phyloP scores from a whole-genome alignment of 30 jellyfish, hydroid and myxozoan species.

The Chironex yamaguchii region DNA sequence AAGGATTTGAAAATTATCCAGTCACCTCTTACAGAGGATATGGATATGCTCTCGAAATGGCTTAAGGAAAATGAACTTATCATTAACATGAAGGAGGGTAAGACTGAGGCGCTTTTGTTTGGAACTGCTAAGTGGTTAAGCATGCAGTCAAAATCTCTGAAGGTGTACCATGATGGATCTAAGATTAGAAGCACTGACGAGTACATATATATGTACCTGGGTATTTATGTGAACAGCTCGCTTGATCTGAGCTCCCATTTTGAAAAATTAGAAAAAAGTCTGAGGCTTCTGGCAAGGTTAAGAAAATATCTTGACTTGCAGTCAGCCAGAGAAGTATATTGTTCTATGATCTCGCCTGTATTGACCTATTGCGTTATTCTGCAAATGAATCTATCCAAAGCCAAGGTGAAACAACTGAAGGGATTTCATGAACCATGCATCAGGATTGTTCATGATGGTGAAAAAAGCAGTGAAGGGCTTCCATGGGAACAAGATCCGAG shows the following conservation, averaged over 20 bases:
- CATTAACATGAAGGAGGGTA: constrained; percentile 53
- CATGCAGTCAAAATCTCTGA: constrained; percentile 48
- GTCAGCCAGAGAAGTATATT: constrained; percentile 62
- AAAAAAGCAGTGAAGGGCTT: constrained; percentile 26
- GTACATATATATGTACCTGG: constrained; percentile 59
- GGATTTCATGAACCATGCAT: constrained; percentile 65
- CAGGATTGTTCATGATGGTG: constrained; percentile 63
- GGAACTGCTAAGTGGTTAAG: constrained; percentile 66
- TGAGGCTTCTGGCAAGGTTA: constrained; percentile 72
- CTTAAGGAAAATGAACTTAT: constrained; percentile 63
- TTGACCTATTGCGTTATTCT: constrained; percentile 73
- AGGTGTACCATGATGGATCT: constrained; percentile 33
- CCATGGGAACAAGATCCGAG: constrained; percentile 67
- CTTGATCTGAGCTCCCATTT: constrained; percentile 56
- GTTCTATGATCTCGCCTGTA: constrained; percentile 73
- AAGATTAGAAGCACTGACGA: constrained; percentile 56
- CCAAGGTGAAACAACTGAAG: constrained; percentile 69
- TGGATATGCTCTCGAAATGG: constrained; percentile 60
- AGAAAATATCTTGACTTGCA: constrained; percentile 62
- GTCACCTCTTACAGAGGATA: constrained; percentile 57
- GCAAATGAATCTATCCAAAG: constrained; percentile 66
- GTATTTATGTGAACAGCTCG: constrained; percentile 48
- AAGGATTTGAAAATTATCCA: constrained; percentile 37
- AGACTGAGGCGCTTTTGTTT: constrained; percentile 48
- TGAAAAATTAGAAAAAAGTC: constrained; percentile 61